phyloP scores from a whole-genome alignment of 2,888 invertebrate species.

The Parnassius orleans region DNA sequence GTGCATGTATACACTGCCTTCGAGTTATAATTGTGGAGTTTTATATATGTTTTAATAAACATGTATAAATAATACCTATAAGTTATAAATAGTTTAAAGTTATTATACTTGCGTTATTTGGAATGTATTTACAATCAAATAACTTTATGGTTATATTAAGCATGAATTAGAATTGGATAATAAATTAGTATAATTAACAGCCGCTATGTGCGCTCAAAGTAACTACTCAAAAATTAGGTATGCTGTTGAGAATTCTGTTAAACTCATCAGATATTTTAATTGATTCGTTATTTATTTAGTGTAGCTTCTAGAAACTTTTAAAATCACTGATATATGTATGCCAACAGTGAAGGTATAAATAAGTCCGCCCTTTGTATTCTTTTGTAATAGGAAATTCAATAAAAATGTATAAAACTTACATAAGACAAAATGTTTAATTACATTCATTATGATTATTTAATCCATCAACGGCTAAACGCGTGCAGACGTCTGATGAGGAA shows the following conservation, averaged over 20 bases:
- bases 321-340: neutral
- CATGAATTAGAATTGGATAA: slow-evolving; percentile 10
- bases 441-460: no score
- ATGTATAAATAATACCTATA: slow-evolving; percentile 38
- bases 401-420: no score
- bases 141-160: slow-evolving; percentile 13
- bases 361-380: no score
- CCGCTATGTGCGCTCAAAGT: slow-evolving; percentile 44
- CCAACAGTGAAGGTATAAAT: no score
- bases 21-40: slow-evolving; percentile 58
- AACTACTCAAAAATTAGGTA: slow-evolving; percentile 5
- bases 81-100: slow-evolving; percentile 33
- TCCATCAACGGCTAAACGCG: no score
- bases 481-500: no score
- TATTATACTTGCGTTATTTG: slow-evolving; percentile 22
- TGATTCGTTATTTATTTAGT: slow-evolving; percentile 9
- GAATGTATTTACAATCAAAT: slow-evolving; percentile 36
- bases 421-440: no score
- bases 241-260: slow-evolving; percentile 13
- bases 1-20: slow-evolving; percentile 70
- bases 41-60: slow-evolving; percentile 52
- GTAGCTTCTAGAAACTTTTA: neutral
- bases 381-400: no score
- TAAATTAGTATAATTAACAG: slow-evolving; percentile 28
- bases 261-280: slow-evolving; percentile 11